A percentile compares a stretch with the other conserved stretches of the same genome.
Evolutionary conservation across 2,797 vertebrate genomes (phyloP).

Genomic region (Anomalospiza imberbis): DNA sequence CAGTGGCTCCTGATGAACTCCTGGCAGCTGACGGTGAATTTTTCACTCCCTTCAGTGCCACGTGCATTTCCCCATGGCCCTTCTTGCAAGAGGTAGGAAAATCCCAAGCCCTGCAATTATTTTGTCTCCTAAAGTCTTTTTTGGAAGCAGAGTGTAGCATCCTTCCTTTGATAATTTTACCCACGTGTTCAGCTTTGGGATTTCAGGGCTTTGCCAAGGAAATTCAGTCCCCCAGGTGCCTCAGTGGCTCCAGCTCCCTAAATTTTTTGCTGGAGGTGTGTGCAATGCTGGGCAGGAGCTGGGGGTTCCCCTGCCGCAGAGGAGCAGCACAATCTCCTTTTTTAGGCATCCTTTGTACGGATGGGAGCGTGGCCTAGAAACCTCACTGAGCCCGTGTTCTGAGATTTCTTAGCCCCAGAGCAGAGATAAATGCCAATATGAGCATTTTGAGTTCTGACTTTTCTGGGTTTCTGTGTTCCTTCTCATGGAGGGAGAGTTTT

Average conservation of each 20-base stretch:
- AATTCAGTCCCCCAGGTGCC: background rate
- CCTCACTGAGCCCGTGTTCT: background rate
- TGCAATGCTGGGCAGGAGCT: background rate
- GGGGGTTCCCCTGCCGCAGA: background rate
- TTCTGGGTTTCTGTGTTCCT: background rate
- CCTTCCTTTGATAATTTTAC: background rate
- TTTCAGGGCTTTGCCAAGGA: background rate
- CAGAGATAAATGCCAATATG: background rate
- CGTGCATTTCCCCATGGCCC: background rate
- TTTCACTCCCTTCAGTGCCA: background rate
- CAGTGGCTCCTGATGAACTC: background rate
- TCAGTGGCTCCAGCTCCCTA: background rate
- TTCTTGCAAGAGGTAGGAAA: background rate
- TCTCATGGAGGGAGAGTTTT: background rate
- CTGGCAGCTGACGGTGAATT: background rate
- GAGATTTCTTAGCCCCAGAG: background rate
- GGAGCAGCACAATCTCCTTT: background rate
- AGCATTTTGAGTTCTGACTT: background rate
- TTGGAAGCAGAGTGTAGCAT: background rate
- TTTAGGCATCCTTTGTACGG: rapidly evolving
- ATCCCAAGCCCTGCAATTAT: background rate
- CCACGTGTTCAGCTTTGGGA: background rate
- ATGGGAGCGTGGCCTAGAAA: background rate
- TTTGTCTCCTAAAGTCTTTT: background rate
- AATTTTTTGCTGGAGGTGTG: background rate